phyloP scores from a whole-genome alignment of 2,888 invertebrate species.

The Agrenia bidenticulata region DNA sequence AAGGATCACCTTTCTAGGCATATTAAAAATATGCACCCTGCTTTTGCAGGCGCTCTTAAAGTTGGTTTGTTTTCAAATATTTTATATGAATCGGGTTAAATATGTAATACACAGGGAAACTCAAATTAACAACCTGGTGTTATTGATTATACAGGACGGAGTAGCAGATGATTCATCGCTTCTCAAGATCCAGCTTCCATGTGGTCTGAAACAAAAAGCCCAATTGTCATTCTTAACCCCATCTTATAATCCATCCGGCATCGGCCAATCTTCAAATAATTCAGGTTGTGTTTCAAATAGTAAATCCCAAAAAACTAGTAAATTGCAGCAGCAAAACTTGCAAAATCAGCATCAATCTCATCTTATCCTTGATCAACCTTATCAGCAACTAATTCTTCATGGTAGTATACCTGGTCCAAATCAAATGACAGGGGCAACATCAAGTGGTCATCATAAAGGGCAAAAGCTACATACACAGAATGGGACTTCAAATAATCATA shows the following conservation, averaged over 20 bases:
- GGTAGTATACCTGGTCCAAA: background rate
- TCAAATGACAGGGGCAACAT: background rate
- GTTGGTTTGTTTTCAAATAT: too few relatives aligned
- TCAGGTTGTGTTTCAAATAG: slow-evolving; percentile 20
- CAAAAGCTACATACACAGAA: background rate
- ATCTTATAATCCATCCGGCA: slow-evolving; percentile 17
- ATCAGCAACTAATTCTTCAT: slow-evolving; percentile 1
- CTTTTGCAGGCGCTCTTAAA: background rate
- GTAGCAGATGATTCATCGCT: slow-evolving; percentile 15
- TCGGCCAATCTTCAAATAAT: slow-evolving; percentile 23
- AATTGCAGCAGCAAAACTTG: background rate
- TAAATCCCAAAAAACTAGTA: background rate
- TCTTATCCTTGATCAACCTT: background rate
- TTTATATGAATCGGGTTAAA: too few relatives aligned
- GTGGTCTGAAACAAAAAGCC: slow-evolving; percentile 37
- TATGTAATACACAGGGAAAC: too few relatives aligned
- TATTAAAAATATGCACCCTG: slow-evolving; percentile 48
- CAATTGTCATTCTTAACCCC: slow-evolving; percentile 43
- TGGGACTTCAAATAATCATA: background rate
- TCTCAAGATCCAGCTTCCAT: slow-evolving; percentile 28
- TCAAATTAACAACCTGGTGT: too few relatives aligned
- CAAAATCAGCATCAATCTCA: background rate
- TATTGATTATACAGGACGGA: background rate
- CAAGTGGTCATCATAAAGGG: background rate
- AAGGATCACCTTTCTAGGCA: slow-evolving; percentile 48